Evolutionary conservation across 2,888 invertebrate species (phyloP).

Genomic region (Rotaria magnacalcarata): DNA sequence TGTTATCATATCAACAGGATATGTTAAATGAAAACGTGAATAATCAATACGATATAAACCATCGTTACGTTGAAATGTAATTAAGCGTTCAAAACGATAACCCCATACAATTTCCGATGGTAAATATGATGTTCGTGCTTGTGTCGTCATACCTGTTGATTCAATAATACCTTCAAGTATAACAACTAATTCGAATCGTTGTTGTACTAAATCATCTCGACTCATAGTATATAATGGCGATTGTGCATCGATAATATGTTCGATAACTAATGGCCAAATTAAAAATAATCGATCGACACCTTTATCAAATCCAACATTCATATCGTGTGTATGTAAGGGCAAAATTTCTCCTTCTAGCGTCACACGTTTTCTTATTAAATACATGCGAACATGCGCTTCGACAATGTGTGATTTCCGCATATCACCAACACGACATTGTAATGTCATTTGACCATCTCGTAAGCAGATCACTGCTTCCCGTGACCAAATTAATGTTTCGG

Average conservation of each 20-base stretch:
- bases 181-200: constrained; percentile 89
- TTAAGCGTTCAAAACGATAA: constrained; percentile 58
- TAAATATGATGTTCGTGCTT: constrained; percentile 62
- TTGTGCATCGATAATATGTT: constrained; percentile 83
- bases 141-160: constrained; percentile 65
- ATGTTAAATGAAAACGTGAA: constrained; percentile 58
- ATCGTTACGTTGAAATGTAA: constrained; percentile 59
- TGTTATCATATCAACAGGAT: constrained; percentile 54
- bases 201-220: constrained; percentile 81
- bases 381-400: constrained; percentile 89
- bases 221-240: constrained; percentile 86
- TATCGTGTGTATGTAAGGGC: constrained; percentile 87
- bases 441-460: constrained; percentile 80
- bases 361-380: constrained; percentile 86
- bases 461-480: constrained; percentile 84
- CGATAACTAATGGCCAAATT: constrained; percentile 95
- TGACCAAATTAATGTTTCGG: constrained; percentile 88
- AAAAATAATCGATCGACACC: constrained; percentile 89
- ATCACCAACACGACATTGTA: constrained; percentile 91
- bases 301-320: constrained; percentile 82
- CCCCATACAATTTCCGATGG: constrained; percentile 61
- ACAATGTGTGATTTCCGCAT: constrained; percentile 91
- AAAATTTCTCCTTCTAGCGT: constrained; percentile 85
- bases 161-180: constrained; percentile 75
- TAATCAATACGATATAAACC: constrained; percentile 59